Base-by-base conservation (phyloP, 2,113 vertebrate genomes). In the Myiozetetes cayanensis region DNA sequence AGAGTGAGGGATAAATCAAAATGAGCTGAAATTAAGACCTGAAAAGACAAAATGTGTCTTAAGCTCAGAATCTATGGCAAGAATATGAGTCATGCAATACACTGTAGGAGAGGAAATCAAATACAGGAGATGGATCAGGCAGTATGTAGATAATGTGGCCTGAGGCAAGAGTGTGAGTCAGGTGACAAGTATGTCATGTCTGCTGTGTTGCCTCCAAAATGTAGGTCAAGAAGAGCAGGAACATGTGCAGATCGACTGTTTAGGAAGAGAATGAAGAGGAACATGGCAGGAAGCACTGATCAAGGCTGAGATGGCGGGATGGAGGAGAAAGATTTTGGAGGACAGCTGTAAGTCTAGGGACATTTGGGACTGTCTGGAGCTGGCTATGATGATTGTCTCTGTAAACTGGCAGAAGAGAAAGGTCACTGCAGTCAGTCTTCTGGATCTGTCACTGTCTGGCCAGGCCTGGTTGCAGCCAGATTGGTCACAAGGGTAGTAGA, bases 341-440 rank as follows among this genome's bases (percentile, higher is more conserved):
- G 52, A n/a, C 20, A 71, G 22, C 37, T 71, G 8, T 62, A 58
- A 49, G 50, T 58, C 52, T 43, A 7, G 33, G 47, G 58, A n/a
- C 24, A 52, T 1, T 1, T 82, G 74, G 4, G 30, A 39, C 35
- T 0, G 0, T 47, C 53, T 66, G 61, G 27, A 85, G 66, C 35
- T 75, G 74, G 8, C 39, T 68, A 0, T 1, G 2, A 1, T 43
- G 66, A 7, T 71, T 67, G 39, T 63, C n/a, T 58, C 37, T 6
- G 6, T 73, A 39, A 74, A 33, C 7, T 75, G 56, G 3, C 61
- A 85, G 56, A 53, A 33, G 13, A 31, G 28, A n/a, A 61, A 49
- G 56, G 37, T 75, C 21, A 16, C 47, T 35, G 49, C 22, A 23
- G 12, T 66, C 61, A 37, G 12, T 62, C 58, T 89, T 10, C 6